Base-by-base conservation (phyloP, 2,888 invertebrate genomes). In the Suillia variegata region DNA sequence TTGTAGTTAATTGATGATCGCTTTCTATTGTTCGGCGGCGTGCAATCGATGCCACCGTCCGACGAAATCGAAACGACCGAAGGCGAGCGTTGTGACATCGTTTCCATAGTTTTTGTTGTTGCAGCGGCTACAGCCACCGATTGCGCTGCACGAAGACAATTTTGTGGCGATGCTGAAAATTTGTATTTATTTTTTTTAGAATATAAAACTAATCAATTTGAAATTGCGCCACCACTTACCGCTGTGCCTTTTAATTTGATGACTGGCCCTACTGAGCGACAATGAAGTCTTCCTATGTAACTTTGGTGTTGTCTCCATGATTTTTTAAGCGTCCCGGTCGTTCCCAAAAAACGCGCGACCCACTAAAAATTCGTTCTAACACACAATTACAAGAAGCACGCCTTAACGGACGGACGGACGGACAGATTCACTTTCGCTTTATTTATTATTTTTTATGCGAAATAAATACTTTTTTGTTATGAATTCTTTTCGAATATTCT, bases 1-100 rank as follows among this genome's bases (percentile, higher is more conserved):
- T n/a, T n/a, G n/a, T n/a, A n/a, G n/a, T n/a, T n/a, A n/a, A n/a
- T n/a, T n/a, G n/a, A n/a, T n/a, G n/a, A n/a, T n/a, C n/a, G n/a
- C 3, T 69, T 58, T 48, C 69, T 75, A 26, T 67, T 74, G 61
- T 69, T 66, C 0, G 79, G 79, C 10, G 79, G 79, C 8, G 79
- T 80, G 42, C 76, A 67, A 42, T 76, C 74, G 15, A 73, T 62
- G 10, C 68, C 68, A 12, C 58, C 65, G 22, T 63, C 62, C 1
- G 67, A 55, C n/a, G 59, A 60, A n/a, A 64, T 53, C 5, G 67
- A 64, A 12, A 61, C 54, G 5, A 62, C 31, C 17, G 56, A 26
- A 5, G 62, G 62, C 15, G 66, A 62, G 1, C 64, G 62, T 2
- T 64, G 62, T 10, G 55, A 10, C 1, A 8, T 15, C 13, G 17